phyloP scores from a whole-genome alignment of 2,797 vertebrate genomes.

The Sarcophilus harrisii region DNA sequence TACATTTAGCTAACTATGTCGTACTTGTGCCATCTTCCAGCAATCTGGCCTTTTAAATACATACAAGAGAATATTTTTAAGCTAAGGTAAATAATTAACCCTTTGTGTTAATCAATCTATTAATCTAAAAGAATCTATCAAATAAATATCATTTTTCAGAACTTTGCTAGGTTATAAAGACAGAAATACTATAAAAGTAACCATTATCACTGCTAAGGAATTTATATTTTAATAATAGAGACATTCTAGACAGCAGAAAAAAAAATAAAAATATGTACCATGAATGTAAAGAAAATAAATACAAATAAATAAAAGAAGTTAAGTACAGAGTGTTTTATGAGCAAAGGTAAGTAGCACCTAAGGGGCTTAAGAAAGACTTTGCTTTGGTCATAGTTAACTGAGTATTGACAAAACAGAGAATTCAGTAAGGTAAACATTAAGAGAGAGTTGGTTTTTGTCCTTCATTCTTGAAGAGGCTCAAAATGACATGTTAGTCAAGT shows the following conservation, averaged over 20 bases:
- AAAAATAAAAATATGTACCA: not conserved
- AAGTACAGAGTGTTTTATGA: not conserved
- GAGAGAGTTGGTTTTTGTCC: not conserved
- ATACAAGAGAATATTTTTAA: not conserved
- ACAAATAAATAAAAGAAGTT: not conserved
- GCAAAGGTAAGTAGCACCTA: not conserved
- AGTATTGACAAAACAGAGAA: not conserved
- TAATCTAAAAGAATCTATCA: not conserved
- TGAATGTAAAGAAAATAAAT: not conserved
- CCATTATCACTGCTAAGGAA: not conserved
- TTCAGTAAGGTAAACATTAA: not conserved
- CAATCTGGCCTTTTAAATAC: not conserved
- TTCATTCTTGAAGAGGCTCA: too few species aligned
- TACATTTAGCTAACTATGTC: not conserved
- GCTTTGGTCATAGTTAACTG: not conserved
- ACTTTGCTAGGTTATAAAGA: not conserved
- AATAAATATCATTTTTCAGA: not conserved
- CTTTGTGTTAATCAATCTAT: not conserved
- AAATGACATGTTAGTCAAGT: too few species aligned
- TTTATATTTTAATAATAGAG: not conserved
- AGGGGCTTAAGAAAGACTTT: not conserved
- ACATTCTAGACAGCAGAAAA: not conserved
- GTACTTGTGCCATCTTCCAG: not conserved
- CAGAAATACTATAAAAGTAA: not conserved
- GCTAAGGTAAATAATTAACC: not conserved